Base-by-base conservation (phyloP, 2,797 vertebrate genomes). In the Lagorchestes hirsutus region DNA sequence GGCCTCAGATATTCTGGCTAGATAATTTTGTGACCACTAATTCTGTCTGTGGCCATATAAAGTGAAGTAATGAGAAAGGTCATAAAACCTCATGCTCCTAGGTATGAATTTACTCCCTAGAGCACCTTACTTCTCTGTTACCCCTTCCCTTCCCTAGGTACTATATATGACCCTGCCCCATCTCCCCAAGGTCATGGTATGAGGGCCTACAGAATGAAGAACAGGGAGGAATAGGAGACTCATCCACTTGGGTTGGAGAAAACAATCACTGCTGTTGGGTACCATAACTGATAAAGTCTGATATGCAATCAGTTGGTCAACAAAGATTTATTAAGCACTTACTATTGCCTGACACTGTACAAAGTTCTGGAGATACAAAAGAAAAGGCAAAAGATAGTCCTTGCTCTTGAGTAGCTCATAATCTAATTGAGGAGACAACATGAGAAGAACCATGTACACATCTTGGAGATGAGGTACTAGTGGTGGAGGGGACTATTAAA, bases 11-110 rank as follows among this genome's bases (percentile, higher is more conserved):
- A 92, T 90, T 91, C 3, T 93, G 93, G 91, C 4, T 91, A 56
- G 54, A 94, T 96, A 96, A 97, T 95, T 98, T n/a, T 87, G 93
- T 94, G 97, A 94, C 97, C 96, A 97, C 95, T 96, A 96, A 97
- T 97, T 97, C 96, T 67, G 55, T 94, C 56, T 97, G 97, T 95
- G 97, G 97, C 91, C 59, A 0, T 92, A 87, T 28, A 93, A 62
- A 62, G 87, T 97, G 46, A 59, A 96, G 93, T 91, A 94, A 97
- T 92, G 90, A 96, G 57, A 97, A 96, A 96, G 9, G 57, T 97
- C 95, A 96, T 97, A 92, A 95, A 97, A 93, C 27, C 55, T 95
- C 58, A 28, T 54, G 55, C n/a, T 96, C 40, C 0, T 24, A 0
- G 24, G 34, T 91, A 16, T 4, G 31, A 94, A 96, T 74, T 2